These are phyloP conservation scores for Drosophila cyrtoloma DNA, from an alignment of 2,888 invertebrate species.

Conservation along the genomic window DNA sequence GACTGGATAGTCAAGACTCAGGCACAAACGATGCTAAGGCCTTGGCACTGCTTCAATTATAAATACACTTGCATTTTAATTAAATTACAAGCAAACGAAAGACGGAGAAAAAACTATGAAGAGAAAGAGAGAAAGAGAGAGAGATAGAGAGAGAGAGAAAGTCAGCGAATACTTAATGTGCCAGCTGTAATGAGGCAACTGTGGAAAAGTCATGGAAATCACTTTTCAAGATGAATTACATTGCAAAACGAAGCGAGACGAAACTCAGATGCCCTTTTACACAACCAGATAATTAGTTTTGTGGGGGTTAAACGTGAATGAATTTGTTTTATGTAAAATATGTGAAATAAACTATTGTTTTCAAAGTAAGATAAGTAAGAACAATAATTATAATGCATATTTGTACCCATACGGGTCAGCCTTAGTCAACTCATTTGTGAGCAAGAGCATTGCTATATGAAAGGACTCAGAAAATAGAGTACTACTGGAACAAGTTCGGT, in stretches of 20 bases:
- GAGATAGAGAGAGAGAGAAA: neutral
- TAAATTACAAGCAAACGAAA: conserved; percentile 51
- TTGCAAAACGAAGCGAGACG: conserved; percentile 28
- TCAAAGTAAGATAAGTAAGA: neutral
- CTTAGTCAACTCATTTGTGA: conserved; percentile 7
- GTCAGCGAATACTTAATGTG: conserved; percentile 21
- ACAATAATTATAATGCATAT: neutral
- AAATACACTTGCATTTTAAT: conserved; percentile 79
- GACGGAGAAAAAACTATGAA: neutral
- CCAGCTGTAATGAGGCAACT: conserved; percentile 36
- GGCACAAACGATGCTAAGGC: conserved; percentile 31
- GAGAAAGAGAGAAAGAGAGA: neutral
- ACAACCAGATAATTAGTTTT: conserved; percentile 26
- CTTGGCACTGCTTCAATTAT: conserved; percentile 61
- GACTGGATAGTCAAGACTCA: conserved; percentile 11
- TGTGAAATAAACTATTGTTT: neutral
- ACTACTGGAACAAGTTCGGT: conserved; percentile 15
- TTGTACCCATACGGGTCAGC: neutral
- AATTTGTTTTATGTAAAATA: neutral
- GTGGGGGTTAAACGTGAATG: neutral
- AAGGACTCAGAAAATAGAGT: conserved; percentile 9
- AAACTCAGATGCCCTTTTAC: conserved; percentile 32
- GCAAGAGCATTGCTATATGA: neutral
- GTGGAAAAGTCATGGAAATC: conserved; percentile 30
- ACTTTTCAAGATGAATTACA: conserved; percentile 46